A percentile compares a stretch with the other conserved stretches of the same genome.
phyloP scores from a whole-genome alignment of 2,888 invertebrate genomes.

The Urechis unicinctus region DNA sequence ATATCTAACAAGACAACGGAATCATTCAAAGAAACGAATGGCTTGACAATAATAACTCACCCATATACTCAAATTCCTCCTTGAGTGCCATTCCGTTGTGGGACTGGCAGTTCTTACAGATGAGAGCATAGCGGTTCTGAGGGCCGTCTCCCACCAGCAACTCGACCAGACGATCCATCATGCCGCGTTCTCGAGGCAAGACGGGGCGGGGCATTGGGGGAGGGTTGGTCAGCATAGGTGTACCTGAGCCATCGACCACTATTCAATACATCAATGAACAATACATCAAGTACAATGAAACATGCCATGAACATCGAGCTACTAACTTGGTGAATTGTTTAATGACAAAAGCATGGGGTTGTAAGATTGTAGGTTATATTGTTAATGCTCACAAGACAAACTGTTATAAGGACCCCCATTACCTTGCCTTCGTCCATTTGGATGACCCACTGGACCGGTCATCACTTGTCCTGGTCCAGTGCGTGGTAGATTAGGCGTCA shows the following conservation, averaged over 20 bases:
- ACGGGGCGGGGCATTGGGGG: constrained; percentile 59
- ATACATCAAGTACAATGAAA: no score
- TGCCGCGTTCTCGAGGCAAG: constrained; percentile 67
- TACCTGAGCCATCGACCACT: constrained; percentile 1
- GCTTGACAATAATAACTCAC: constrained; percentile 41
- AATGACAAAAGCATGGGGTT: no score
- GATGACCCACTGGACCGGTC: no score
- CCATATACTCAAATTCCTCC: constrained; percentile 65
- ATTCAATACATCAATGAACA: not conserved
- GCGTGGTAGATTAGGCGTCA: no score
- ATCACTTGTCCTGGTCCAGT: no score
- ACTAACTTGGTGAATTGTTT: no score
- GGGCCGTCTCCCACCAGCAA: constrained; percentile 88
- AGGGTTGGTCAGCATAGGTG: constrained; percentile 15
- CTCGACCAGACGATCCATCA: constrained; percentile 85
- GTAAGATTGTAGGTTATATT: no score
- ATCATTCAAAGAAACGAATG: not conserved
- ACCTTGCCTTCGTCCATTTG: no score
- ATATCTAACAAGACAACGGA: not conserved
- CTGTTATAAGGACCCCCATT: no score
- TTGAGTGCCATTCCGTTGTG: constrained; percentile 86
- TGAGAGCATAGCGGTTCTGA: constrained; percentile 86
- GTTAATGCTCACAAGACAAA: no score
- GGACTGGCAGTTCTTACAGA: constrained; percentile 79
- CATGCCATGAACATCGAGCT: not conserved